Evolutionary conservation across 2,797 vertebrate genomes (phyloP).

Genomic region (Chelmon rostratus): DNA sequence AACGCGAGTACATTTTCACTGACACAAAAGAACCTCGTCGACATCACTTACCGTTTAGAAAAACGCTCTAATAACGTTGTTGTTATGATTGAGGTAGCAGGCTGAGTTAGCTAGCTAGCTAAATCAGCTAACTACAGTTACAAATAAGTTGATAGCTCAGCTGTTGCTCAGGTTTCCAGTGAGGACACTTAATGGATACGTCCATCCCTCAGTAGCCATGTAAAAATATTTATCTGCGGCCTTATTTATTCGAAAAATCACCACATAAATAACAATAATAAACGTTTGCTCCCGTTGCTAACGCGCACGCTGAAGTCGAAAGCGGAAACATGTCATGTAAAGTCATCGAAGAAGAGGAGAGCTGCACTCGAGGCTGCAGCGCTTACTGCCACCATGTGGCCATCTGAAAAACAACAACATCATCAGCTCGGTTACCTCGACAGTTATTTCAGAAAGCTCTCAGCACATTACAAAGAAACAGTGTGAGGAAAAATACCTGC

Average conservation of each 20-base stretch:
- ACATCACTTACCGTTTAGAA: slow-evolving; percentile 50
- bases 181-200: neutral
- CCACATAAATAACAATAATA: neutral
- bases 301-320: neutral
- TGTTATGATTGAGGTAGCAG: slow-evolving; percentile 21
- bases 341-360: neutral
- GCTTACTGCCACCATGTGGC: slow-evolving; percentile 32
- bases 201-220: rapidly evolving
- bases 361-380: neutral
- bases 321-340: slow-evolving; percentile 44
- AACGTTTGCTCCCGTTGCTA: slow-evolving; percentile 21
- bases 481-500: neutral
- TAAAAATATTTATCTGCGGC: rapidly evolving
- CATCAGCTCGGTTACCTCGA: no score
- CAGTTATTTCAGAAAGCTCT: neutral
- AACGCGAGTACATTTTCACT: neutral
- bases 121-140: slow-evolving; percentile 36
- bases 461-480: neutral
- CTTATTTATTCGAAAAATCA: neutral
- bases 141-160: neutral
- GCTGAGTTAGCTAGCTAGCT: slow-evolving; percentile 20
- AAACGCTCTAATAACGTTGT: slow-evolving; percentile 29
- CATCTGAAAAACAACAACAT: slow-evolving; percentile 1
- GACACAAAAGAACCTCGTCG: rapidly evolving
- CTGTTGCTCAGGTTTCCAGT: neutral